phyloP scores from a whole-genome alignment of 2,113 vertebrate genomes.

The Lepidothrix coronata region DNA sequence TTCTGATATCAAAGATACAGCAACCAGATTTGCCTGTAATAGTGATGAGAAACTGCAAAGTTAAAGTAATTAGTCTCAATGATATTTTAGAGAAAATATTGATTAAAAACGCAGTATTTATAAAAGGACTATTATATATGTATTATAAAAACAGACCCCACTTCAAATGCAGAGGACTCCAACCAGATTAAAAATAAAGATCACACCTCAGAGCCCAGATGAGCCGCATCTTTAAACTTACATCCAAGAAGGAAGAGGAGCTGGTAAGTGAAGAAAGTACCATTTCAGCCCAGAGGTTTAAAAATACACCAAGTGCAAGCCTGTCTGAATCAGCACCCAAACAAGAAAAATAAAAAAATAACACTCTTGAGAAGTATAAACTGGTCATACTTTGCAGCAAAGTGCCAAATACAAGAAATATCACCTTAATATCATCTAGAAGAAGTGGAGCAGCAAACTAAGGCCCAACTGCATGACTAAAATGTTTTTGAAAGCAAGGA shows the following conservation, averaged over 20 bases:
- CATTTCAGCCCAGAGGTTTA: not conserved
- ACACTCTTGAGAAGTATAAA: not conserved
- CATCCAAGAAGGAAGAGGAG: not conserved
- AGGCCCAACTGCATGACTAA: not conserved
- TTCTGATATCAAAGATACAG: constrained; percentile 20
- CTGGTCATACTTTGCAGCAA: not conserved
- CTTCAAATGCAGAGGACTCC: not conserved
- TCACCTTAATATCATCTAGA: not conserved
- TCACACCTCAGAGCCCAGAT: not conserved
- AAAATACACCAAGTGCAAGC: not conserved
- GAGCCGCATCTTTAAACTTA: not conserved
- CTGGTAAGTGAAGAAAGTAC: not conserved
- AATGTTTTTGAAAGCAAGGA: not conserved
- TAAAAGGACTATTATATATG: not conserved
- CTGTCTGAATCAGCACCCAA: not conserved
- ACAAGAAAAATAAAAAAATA: not conserved
- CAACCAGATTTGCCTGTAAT: not conserved
- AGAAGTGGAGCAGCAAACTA: not conserved
- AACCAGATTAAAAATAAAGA: not conserved
- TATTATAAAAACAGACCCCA: not conserved
- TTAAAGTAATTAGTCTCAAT: not conserved
- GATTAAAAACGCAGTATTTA: not conserved
- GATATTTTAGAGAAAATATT: not conserved
- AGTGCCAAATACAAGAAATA: not conserved
- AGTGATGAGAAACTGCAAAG: not conserved